Percentiles rank a stretch among this genome's conserved stretches.
Evolutionary conservation across 2,888 invertebrate genomes (phyloP).

Genomic region (Acanthosepion lycidas): DNA sequence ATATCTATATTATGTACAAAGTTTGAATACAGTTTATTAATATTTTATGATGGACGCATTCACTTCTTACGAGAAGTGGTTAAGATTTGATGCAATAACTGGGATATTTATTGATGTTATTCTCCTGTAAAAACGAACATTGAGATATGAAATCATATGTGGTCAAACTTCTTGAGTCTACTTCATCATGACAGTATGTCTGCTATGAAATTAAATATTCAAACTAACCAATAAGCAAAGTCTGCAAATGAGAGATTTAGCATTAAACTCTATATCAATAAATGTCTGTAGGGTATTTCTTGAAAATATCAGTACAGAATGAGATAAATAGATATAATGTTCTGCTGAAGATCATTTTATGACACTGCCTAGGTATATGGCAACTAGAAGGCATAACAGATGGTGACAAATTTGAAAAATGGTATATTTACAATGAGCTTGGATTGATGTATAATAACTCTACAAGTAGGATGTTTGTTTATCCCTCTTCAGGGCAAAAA

Average conservation of each 20-base stretch:
- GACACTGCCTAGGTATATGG: not conserved
- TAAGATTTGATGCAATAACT: not conserved
- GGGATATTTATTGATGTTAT: not conserved
- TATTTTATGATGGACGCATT: not conserved
- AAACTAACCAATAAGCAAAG: not conserved
- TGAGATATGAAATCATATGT: not conserved
- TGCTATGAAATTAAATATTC: no score
- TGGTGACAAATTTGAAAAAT: not conserved
- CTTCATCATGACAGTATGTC: no score
- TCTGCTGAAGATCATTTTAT: not conserved
- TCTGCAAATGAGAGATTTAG: not conserved
- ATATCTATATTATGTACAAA: not conserved
- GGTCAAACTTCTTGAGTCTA: not conserved
- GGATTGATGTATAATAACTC: not conserved
- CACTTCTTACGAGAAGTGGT: not conserved
- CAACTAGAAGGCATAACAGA: not conserved
- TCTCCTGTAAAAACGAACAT: not conserved
- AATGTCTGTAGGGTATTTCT: constrained; percentile 18
- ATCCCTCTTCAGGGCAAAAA: not conserved
- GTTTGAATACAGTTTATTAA: not conserved
- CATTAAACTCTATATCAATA: not conserved
- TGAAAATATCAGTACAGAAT: not conserved
- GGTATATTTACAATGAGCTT: not conserved
- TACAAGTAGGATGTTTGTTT: not conserved
- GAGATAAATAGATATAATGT: not conserved